These are phyloP conservation scores for Smutsia gigantea DNA, from an alignment of 2,797 vertebrate genomes.

Conservation along the genomic window DNA sequence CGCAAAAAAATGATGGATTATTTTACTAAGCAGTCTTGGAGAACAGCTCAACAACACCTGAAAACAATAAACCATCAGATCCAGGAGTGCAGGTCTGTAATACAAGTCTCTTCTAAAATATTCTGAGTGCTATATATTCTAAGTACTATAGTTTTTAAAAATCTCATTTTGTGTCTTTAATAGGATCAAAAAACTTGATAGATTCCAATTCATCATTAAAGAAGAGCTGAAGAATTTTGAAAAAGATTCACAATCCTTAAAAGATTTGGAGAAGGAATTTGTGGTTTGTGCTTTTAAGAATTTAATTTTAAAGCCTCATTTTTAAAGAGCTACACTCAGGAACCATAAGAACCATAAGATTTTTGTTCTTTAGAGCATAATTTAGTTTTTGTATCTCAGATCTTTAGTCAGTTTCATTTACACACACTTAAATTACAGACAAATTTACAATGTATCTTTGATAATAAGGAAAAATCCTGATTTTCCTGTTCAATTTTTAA, in stretches of 20 bases:
- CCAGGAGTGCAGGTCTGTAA: slow-evolving; percentile 89
- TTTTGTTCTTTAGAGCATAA: background rate
- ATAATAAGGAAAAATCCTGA: background rate
- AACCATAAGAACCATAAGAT: background rate
- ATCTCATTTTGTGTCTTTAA: slow-evolving; percentile 69
- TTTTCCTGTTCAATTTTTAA: background rate
- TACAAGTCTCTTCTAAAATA: background rate
- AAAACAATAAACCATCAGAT: slow-evolving; percentile 88
- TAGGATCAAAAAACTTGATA: slow-evolving; percentile 90
- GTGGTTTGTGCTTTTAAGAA: slow-evolving; percentile 86
- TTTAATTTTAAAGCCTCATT: slow-evolving; percentile 2
- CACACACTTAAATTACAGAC: background rate
- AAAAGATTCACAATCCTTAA: slow-evolving; percentile 89
- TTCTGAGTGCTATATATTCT: background rate
- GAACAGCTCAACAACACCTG: slow-evolving; percentile 89
- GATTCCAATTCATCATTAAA: slow-evolving; percentile 88
- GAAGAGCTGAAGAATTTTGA: slow-evolving; percentile 93
- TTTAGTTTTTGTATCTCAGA: slow-evolving; percentile 31
- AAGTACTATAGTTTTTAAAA: background rate
- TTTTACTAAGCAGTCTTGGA: slow-evolving; percentile 91
- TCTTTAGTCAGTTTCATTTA: background rate
- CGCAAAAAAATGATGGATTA: slow-evolving; percentile 89
- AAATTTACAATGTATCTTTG: background rate
- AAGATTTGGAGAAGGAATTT: slow-evolving; percentile 93
- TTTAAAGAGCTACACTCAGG: background rate